A percentile compares a stretch with the other conserved stretches of the same genome.
Evolutionary conservation across 2,888 invertebrate species (phyloP).

Genomic region (Pyrocoelia pectoralis): DNA sequence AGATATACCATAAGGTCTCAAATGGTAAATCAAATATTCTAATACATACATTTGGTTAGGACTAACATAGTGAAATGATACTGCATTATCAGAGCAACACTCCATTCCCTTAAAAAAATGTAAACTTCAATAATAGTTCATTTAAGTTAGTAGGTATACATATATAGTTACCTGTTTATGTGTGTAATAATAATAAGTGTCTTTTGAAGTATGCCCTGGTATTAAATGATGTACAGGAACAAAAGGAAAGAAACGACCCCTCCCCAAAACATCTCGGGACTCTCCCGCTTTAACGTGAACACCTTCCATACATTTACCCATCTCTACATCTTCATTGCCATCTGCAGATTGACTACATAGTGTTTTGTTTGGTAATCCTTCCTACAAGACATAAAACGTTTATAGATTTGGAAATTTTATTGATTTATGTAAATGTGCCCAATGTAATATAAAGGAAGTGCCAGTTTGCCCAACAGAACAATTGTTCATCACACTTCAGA

Average conservation of each 20-base stretch:
- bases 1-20: constrained; percentile 80
- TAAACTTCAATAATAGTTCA: too few relatives aligned
- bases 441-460: too few relatives aligned
- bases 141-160: too few relatives aligned
- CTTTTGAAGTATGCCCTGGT: constrained; percentile 80
- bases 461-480: too few relatives aligned
- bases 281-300: constrained; percentile 90
- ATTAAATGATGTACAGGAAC: constrained; percentile 92
- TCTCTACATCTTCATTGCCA: constrained; percentile 92
- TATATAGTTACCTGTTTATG: constrained; percentile 86
- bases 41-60: constrained; percentile 93
- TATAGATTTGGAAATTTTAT: too few relatives aligned
- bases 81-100: constrained; percentile 92
- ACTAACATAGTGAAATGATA: constrained; percentile 94
- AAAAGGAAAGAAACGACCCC: constrained; percentile 94
- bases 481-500: too few relatives aligned
- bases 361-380: constrained; percentile 73
- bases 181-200: constrained; percentile 94
- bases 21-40: constrained; percentile 94
- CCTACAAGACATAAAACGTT: too few relatives aligned
- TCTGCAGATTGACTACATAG: constrained; percentile 73
- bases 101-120: constrained; percentile 73
- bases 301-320: constrained; percentile 86
- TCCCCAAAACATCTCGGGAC: constrained; percentile 81
- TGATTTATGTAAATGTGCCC: too few relatives aligned